Percentiles rank a stretch among this genome's conserved stretches.
Conservation (phyloP, 2,888 invertebrate genomes). For the Thymelicus acteon region DNA sequence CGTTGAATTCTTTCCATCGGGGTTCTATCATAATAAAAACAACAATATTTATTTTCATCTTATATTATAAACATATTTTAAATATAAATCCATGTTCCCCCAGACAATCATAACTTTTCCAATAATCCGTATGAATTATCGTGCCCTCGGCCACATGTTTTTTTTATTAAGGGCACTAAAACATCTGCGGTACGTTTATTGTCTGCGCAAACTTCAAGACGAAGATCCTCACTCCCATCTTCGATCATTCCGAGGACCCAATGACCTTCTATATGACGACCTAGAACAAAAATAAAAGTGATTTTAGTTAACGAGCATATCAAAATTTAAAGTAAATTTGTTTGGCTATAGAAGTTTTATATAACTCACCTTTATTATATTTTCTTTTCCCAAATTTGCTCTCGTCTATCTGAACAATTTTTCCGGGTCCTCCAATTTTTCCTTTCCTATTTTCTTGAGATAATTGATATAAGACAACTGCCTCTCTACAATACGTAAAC, state of each 20-base stretch:
- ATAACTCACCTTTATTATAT: conserved; percentile 34
- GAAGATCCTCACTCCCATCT: conserved; percentile 1
- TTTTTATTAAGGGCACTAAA: neutral
- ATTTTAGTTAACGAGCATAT: no score
- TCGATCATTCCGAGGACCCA: neutral
- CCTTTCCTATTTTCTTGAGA: no score
- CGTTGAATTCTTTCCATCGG: neutral
- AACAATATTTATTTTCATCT: no score
- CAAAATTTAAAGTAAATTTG: no score
- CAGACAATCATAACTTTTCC: no score
- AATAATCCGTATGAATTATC: conserved; percentile 1
- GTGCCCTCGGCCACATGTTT: neutral
- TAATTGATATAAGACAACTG: no score
- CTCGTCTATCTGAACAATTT: conserved; percentile 45
- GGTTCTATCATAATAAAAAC: no score
- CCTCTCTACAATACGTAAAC: conserved; percentile 25
- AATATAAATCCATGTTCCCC: neutral
- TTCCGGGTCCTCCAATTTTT: conserved; percentile 41
- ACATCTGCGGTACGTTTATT: neutral
- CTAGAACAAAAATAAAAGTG: neutral
- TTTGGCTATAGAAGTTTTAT: neutral
- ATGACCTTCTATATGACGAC: neutral
- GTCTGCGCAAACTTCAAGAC: neutral
- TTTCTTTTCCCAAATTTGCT: conserved; percentile 45
- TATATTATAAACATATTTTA: no score